phyloP scores from a whole-genome alignment of 2,888 invertebrate species.

The Caenorhabditis doughertyi region DNA sequence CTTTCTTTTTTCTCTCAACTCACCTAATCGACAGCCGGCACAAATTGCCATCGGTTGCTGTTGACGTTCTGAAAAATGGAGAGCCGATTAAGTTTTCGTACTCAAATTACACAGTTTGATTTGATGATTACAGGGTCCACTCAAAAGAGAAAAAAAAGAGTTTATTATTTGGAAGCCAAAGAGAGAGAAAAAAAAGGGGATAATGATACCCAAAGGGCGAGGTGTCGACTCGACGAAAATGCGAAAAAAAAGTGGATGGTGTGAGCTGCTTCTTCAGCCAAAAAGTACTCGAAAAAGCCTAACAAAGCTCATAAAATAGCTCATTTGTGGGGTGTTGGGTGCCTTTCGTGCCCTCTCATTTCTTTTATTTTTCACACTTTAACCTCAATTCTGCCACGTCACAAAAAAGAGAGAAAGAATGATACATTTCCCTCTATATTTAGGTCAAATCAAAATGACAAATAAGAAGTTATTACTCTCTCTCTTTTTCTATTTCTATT shows the following conservation, averaged over 20 bases:
- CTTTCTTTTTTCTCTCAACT: not conserved
- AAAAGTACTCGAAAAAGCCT: slow-evolving; percentile 34
- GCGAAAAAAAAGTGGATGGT: slow-evolving; percentile 3
- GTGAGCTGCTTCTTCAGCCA: not conserved
- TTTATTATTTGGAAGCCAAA: slow-evolving; percentile 4
- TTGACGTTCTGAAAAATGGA: slow-evolving; percentile 46
- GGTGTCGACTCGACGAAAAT: slow-evolving; percentile 2
- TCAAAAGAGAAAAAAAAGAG: not conserved
- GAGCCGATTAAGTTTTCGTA: slow-evolving; percentile 29
- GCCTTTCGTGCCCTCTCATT: not conserved
- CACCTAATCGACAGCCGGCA: slow-evolving; percentile 64
- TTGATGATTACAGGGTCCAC: slow-evolving; percentile 46
- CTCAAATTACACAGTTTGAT: slow-evolving; percentile 56
- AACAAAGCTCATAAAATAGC: slow-evolving; percentile 54
- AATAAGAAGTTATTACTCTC: slow-evolving; percentile 35
- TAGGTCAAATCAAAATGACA: slow-evolving; percentile 24
- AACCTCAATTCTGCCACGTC: slow-evolving; percentile 16
- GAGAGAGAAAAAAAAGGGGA: not conserved
- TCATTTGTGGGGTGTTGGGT: slow-evolving; percentile 34
- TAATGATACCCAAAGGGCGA: slow-evolving; percentile 36
- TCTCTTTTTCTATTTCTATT: too few species aligned
- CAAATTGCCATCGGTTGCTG: slow-evolving; percentile 66
- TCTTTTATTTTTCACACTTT: slow-evolving; percentile 1
- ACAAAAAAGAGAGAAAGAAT: not conserved
- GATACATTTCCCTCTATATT: slow-evolving; percentile 3